Evolutionary conservation across 2,888 invertebrate genomes (phyloP), one percentile per base, ranked within the genome.

Genomic region (Ichneumoninae sp.): DNA sequence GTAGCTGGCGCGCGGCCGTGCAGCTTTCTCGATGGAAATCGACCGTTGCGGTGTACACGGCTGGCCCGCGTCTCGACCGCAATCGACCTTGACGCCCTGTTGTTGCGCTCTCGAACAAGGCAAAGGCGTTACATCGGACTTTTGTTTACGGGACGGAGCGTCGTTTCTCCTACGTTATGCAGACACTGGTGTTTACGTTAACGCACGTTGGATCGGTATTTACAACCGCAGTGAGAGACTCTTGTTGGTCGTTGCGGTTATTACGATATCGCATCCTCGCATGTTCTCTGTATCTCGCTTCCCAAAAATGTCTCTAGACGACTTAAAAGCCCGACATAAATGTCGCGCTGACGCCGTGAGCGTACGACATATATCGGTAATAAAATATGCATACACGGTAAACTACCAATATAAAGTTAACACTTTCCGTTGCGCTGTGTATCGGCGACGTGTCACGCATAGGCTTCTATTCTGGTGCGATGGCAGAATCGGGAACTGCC

Each of bases 401-500:
- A 26, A 22, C 22, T 26, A 26, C 8, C 26, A 22, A 13, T 26
- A 57, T 47, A 16, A 47, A 47, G 44, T 47, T 16, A 16, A 47
- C 44, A 47, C 13, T 47, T 47, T 16, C 44, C 44, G 44, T 47
- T 16, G 44, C 44, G 44, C 4, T 47, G 66, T 52, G 22, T 44
- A 10, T 57, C 66, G 40, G 3, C 13, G 47, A 8, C 47, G 66
- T 66, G 50, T 44, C 13, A 44, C 10, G 26, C 26, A 52, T 40
- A 5, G 5, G 33, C n/a, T 78, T 33, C 33, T 40, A 68, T 16
- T 50, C 40, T 19, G 4, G 16, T 68, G 22, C 33, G 30, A 22
- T 62, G 54, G 50, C 33, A 66, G 36, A 36, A 54, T 66, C 52
- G 71, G 54, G n/a, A 71, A 80, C 65, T 71, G 79, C 70, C 70